Conservation (phyloP, 2,113 vertebrate species). For the Arenaria interpres region DNA sequence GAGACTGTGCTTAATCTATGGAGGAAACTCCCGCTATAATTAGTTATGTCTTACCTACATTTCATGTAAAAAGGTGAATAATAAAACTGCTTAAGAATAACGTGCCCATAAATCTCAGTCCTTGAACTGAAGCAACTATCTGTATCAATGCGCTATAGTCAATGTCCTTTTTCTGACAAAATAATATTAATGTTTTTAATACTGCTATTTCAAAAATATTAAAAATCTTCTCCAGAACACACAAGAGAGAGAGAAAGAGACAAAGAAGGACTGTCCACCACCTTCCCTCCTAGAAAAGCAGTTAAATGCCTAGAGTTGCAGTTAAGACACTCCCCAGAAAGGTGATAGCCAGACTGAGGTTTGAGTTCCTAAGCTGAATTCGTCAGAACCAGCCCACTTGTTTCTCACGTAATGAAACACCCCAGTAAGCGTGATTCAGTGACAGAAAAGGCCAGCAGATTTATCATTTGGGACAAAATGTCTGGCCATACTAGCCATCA, state of each 20-base stretch:
- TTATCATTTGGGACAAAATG: background rate
- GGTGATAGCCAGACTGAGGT: accelerated
- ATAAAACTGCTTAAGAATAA: background rate
- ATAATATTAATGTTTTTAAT: background rate
- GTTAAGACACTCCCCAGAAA: background rate
- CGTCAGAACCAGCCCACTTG: background rate
- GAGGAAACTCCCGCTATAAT: background rate
- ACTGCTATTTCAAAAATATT: background rate
- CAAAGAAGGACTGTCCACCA: background rate
- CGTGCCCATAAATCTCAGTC: background rate
- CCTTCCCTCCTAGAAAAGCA: background rate
- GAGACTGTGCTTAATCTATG: background rate
- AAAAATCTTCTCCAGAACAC: background rate
- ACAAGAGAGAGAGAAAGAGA: background rate
- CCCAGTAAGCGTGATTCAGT: accelerated
- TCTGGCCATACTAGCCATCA: background rate
- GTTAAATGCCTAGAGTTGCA: background rate
- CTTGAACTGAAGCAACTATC: background rate
- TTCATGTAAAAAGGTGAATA: background rate
- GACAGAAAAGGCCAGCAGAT: background rate
- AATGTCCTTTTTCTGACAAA: background rate
- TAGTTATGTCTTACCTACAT: accelerated
- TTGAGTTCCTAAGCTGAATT: background rate
- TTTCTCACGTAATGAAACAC: background rate
- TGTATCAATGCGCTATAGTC: background rate